phyloP scores from a whole-genome alignment of 2,113 vertebrate genomes.

The Cyanistes caeruleus region DNA sequence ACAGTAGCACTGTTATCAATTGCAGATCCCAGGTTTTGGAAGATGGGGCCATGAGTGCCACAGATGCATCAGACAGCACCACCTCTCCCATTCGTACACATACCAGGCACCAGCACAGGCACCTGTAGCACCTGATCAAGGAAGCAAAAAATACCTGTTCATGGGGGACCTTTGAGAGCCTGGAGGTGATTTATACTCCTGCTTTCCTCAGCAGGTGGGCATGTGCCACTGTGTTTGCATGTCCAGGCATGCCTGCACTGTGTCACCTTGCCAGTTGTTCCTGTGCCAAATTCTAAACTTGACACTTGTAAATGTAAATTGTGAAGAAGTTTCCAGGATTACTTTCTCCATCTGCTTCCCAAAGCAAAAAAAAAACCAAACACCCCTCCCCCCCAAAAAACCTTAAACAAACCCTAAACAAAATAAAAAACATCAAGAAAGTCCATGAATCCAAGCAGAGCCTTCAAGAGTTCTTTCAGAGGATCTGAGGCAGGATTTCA shows the following conservation, averaged over 20 bases:
- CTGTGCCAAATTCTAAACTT: not conserved
- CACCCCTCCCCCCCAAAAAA: not conserved
- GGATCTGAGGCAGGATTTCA: slow-evolving; percentile 56
- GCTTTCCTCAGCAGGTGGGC: not conserved
- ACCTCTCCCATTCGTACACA: rapidly evolving
- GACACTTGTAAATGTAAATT: not conserved
- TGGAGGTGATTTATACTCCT: not conserved
- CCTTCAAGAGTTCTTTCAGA: slow-evolving; percentile 41
- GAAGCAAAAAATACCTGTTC: not conserved
- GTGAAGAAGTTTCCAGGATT: not conserved
- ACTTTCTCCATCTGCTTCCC: not conserved
- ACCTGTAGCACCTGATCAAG: not conserved
- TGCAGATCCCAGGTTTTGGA: not conserved
- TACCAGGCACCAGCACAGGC: not conserved
- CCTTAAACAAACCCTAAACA: not conserved
- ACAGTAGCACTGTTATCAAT: not conserved
- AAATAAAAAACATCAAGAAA: not conserved
- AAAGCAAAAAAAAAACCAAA: not conserved
- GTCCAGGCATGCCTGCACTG: not conserved
- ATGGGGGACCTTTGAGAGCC: not conserved
- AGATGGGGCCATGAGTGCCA: rapidly evolving
- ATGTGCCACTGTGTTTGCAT: not conserved
- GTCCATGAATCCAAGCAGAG: slow-evolving; percentile 7
- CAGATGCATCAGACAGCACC: not conserved
- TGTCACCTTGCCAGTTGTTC: not conserved